Evolutionary conservation across 1,140 invertebrate species (phyloP), one percentile per base, ranked within the genome.

Genomic region (Drosophila ogumai): DNA sequence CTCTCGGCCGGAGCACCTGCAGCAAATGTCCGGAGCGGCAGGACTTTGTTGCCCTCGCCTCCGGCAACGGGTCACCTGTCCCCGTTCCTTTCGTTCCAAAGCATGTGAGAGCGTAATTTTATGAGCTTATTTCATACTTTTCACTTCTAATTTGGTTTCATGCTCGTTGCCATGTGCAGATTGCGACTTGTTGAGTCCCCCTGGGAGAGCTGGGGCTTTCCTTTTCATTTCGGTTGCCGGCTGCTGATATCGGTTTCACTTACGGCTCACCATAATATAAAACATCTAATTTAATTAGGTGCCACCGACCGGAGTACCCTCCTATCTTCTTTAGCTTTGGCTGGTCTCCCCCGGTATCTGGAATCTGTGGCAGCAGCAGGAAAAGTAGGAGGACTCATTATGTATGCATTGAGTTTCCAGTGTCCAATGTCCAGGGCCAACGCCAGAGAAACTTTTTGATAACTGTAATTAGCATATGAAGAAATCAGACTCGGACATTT

Each of bases 41-140:
- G 52, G 80, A 87, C 76, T 87, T 82, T 87, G 79, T 87, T 87
- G 46, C 58, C 63, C 44, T 50, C 32, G 32, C 46, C 61, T 65
- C 19, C 40, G 55, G 73, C 50, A n/a, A 61, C 36, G 41, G 58
- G 17, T 59, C 67, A 36, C 56, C 55, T 19, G 10, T 9, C n/a
- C 32, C 49, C 25, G 1, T 15, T 9, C 8, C 25, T 19, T 12
- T 2, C 22, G 3, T 9, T 13, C n/a, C 22, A 38, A 38, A 52
- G 40, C 56, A 49, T 84, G 58, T 38, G 25, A 82, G 63, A 63
- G 58, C 75, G 75, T 73, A 74, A 81, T 81, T 84, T 88, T 61
- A 88, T 90, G 78, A 88, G 85, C 68, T 90, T 90, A 90, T 90
- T 90, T 82, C 78, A 90, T 90, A 79, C 75, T 79, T 84, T 85